Base-by-base conservation (phyloP, 2,888 invertebrate species). In the Bellardia pandia region DNA sequence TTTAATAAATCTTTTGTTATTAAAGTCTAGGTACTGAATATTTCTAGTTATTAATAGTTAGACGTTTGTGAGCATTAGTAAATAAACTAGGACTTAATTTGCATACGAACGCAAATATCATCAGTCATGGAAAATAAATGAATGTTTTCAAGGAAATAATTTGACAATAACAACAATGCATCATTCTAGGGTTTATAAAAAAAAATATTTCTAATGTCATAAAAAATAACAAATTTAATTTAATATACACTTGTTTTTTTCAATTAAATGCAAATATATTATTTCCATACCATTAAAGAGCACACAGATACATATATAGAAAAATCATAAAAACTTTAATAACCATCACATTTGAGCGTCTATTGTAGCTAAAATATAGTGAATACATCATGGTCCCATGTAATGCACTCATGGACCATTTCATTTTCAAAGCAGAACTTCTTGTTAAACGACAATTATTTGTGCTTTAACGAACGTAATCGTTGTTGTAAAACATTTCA, bases 1-100 rank as follows among this genome's bases (percentile, higher is more conserved):
- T 76, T 76, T 76, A 76, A 40, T 62, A 40, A 76, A 76, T 64
- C 40, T 23, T 23, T 23, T 23, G 0, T 23, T 1, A 23, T 23
- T 23, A 23, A 23, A 23, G 23, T 14, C 60, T 58, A 23, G 9
- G 2, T 56, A 23, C 23, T 56, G 14, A 23, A 23, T 23, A 23
- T 23, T 23, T 53, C n/a, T 53, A 30, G 23, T 60, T 60, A 60
- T 60, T 60, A 60, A 60, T 60, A 60, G 37, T 37, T 60, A 33
- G 60, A 33, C 5, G 37, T 37, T 60, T 14, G 13, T 6, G 14
- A 60, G 37, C 37, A 60, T 60, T 33, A 60, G 37, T 58, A 23
- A 16, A 16, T 16, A 53, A 53, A 16, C 53, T 53, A 53, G 16
- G 16, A 6, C 16, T 53, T 53, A 58, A 58, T 58, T 23, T 58